phyloP scores from a whole-genome alignment of 2,888 invertebrate genomes.

The Buathra laborator region DNA sequence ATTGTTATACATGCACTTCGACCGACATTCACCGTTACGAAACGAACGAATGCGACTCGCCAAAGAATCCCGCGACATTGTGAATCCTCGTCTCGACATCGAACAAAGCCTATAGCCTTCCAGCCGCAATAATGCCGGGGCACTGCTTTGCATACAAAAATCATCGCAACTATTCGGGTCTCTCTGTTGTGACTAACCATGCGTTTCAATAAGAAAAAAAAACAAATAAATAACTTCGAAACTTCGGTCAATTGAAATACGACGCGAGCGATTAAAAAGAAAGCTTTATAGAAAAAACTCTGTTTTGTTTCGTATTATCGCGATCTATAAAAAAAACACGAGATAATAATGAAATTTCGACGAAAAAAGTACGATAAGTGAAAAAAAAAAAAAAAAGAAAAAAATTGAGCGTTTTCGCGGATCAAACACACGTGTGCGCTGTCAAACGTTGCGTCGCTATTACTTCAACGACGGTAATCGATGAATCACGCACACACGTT shows the following conservation, averaged over 20 bases:
- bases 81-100: constrained; percentile 49
- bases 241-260: neutral
- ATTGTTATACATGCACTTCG: neutral
- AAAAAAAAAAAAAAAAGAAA: neutral
- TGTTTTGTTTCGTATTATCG: too few species aligned
- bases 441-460: neutral
- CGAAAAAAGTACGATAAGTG: too few species aligned
- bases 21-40: neutral
- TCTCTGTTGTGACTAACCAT: constrained; percentile 7
- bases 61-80: constrained; percentile 48
- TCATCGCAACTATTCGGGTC: constrained; percentile 50
- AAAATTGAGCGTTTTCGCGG: neutral
- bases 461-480: neutral
- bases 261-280: neutral
- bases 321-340: too few species aligned
- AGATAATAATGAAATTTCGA: too few species aligned
- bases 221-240: neutral
- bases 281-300: too few species aligned
- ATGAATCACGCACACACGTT: neutral
- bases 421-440: neutral
- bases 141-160: constrained; percentile 78
- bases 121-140: constrained; percentile 72
- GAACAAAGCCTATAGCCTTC: constrained; percentile 73
- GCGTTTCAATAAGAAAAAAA: neutral
- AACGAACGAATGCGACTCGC: neutral